Evolutionary conservation across 2,888 invertebrate species (phyloP), one percentile per base, ranked within the genome.

Genomic region (Drosophila kanekoi): DNA sequence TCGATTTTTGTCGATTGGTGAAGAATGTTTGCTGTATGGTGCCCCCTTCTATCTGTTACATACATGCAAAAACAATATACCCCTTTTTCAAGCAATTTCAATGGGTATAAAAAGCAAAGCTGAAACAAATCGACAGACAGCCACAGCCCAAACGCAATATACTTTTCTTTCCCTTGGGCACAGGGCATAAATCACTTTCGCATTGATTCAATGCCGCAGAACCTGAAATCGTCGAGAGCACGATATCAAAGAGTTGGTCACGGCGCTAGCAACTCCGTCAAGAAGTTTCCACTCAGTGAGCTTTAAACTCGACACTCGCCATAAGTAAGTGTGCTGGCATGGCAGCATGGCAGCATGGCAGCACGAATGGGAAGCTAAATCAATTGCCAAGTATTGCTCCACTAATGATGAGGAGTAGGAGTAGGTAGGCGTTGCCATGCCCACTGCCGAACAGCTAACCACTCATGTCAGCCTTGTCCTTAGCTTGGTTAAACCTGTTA

Each of bases 401-500:
- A 75, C 77, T 75, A 75, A 75, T 75, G 75, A 77, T 72, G 78
- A 56, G 47, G 38, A n/a, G n/a, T 49, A 18, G 18, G 18, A 18
- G n/a, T n/a, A 18, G 3, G 28, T 28, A 28, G 28, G 28, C 28
- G 28, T 28, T 28, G 28, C 28, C 28, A 28, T 28, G 28, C 28
- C 28, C 28, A 28, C 28, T 8, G 8, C 28, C 28, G 28, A 28
- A 2, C 43, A 47, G 71, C 54, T 71, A 66, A 62, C 56, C 87
- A 87, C 84, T 77, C 78, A 64, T 75, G 75, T 70, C 67, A 48
- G 78, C 53, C 69, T 81, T 81, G 85, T 84, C 81, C 81, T 87
- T 78, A 84, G 87, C 87, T 67, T 81, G 81, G 84, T 87, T 82
- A 87, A 87, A 82, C 81, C 81, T 84, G 81, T 82, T 82, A 82